These are phyloP conservation scores for Cossypha caffra DNA, from an alignment of 2,797 vertebrate genomes.

Conservation along the genomic window DNA sequence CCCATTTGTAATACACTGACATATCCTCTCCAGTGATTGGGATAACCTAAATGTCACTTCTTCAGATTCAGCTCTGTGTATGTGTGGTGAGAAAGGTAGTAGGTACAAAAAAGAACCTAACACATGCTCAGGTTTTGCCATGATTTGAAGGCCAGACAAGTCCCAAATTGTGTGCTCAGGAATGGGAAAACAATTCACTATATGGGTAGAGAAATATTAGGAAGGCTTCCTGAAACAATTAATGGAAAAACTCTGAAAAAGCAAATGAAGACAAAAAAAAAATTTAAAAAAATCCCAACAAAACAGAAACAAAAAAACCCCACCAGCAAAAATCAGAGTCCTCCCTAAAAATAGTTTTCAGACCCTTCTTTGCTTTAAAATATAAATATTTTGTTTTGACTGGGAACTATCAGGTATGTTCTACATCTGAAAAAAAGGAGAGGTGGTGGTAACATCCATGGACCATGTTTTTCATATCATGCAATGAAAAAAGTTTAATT, in stretches of 20 bases:
- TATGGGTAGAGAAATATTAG: neutral
- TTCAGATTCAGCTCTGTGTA: neutral
- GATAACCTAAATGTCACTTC: neutral
- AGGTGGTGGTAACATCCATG: accelerated
- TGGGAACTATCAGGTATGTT: neutral
- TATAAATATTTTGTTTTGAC: neutral
- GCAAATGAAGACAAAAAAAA: neutral
- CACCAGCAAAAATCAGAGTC: neutral
- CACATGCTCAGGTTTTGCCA: neutral
- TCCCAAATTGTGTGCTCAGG: neutral
- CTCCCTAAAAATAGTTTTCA: neutral
- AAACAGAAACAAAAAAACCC: neutral
- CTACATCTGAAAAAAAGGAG: neutral
- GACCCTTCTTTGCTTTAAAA: neutral
- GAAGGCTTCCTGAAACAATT: neutral
- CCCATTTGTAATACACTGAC: neutral
- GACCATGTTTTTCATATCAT: neutral
- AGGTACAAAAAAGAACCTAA: neutral
- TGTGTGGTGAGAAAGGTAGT: neutral
- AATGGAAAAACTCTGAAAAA: neutral
- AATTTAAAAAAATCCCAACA: too few species aligned
- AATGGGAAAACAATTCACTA: neutral
- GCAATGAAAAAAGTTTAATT: neutral
- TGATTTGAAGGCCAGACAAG: neutral
- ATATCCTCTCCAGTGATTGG: neutral